Conservation (phyloP, 2,797 vertebrate species). For the Ptychadena robeensis region DNA sequence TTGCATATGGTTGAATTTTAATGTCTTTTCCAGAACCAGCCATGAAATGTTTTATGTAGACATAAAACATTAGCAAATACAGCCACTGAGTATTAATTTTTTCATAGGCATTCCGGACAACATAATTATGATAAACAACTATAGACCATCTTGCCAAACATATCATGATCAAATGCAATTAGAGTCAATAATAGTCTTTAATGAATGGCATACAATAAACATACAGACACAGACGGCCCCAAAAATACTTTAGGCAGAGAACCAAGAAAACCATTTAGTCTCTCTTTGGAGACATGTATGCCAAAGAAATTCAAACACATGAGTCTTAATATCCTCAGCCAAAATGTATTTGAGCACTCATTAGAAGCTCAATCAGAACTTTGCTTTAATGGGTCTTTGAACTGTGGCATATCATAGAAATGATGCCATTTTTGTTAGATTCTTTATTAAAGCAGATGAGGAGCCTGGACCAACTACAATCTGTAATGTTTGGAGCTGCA, state of each 20-base stretch:
- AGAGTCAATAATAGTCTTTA: conserved; percentile 74
- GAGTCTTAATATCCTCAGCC: conserved; percentile 76
- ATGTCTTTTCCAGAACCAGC: conserved; percentile 73
- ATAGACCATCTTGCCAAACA: conserved; percentile 67
- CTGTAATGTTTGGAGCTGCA: not conserved
- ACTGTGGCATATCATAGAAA: conserved; percentile 37
- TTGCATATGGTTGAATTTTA: conserved; percentile 76
- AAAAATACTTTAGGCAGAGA: conserved; percentile 80
- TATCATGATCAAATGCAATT: conserved; percentile 80
- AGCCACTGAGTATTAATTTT: conserved; percentile 75
- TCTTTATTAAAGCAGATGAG: conserved; percentile 21
- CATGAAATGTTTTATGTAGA: conserved; percentile 78
- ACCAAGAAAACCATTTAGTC: conserved; percentile 80
- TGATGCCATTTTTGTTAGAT: conserved; percentile 4
- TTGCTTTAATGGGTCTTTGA: conserved; percentile 47
- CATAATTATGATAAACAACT: conserved; percentile 79
- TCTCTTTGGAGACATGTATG: conserved; percentile 76
- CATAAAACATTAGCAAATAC: conserved; percentile 81
- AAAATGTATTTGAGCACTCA: conserved; percentile 80
- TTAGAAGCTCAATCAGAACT: conserved; percentile 64
- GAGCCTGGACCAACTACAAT: not conserved
- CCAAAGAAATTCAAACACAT: conserved; percentile 79
- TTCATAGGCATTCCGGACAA: conserved; percentile 71
- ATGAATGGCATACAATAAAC: conserved; percentile 77
- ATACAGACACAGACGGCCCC: conserved; percentile 74